Base-by-base conservation (phyloP, 2,113 vertebrate species). In the Antennarius striatus region DNA sequence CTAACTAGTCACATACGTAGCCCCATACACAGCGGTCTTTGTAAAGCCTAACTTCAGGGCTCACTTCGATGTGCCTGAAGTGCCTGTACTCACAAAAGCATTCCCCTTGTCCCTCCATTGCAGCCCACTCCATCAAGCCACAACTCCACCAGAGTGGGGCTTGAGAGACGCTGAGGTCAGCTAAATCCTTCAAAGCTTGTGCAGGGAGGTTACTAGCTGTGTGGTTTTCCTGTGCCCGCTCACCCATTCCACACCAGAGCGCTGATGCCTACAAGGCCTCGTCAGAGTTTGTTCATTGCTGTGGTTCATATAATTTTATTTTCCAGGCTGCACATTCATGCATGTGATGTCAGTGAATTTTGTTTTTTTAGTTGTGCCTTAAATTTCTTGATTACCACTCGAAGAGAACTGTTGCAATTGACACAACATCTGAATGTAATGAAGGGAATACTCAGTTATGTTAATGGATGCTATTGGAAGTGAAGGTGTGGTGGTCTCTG, bases 131-230 rank as follows among this genome's bases (percentile, higher is more conserved):
- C 49, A 73, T 71, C 83, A 69, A 80, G 63, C 74, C 77, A 60
- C 83, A 85, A 10, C 75, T 84, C 59, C 69, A 72, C 69, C 32
- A 72, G 68, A 76, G 77, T 63, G 74, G 63, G 68, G 54, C 54
- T 71, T 30, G 6, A 46, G 70, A 89, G 80, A 86, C 68, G 87
- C 88, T 83, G 81, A 91, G 82, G 72, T 87, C 87, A 86, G 86
- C 89, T 56, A 43, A 86, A 89, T 85, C 67, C 68, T 81, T 78
- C 63, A 77, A 77, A 73, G 77, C 83, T 82, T 77, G 71, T 63
- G 69, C 65, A 42, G 75, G 66, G 77, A 87, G 68, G 80, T 76
- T 74, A 75, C 78, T 66, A 28, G 72, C 82, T 82, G 89, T 73
- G 90, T 36, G 32, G 84, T 87, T 91, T 88, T 73, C 70, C 75